Conservation (phyloP, 2,797 vertebrate genomes). For the Rhinella marina region DNA sequence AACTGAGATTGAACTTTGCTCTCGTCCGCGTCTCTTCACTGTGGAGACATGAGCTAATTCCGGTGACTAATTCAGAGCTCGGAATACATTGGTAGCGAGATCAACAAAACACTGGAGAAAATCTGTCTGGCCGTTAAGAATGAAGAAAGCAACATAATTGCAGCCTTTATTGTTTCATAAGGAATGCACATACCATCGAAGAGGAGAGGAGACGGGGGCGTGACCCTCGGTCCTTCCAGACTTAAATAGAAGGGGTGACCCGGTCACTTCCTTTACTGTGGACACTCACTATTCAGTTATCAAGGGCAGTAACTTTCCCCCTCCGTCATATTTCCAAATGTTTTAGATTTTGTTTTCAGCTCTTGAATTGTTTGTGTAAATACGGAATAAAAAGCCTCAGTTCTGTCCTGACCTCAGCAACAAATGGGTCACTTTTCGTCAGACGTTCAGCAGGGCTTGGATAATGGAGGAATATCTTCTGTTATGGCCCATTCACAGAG, state of each 20-base stretch:
- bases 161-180: not conserved
- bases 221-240: not conserved
- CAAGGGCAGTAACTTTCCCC: not conserved
- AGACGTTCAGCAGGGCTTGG: not conserved
- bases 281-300: constrained; percentile 7
- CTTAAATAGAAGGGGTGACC: not conserved
- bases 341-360: not conserved
- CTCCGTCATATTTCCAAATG: not conserved
- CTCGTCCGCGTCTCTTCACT: not conserved
- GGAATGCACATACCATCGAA: constrained; percentile 6
- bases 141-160: constrained; percentile 3
- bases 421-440: not conserved
- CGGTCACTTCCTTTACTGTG: not conserved
- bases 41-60: constrained; percentile 36
- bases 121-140: not conserved
- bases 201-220: not conserved
- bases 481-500: not conserved
- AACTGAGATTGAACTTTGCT: constrained; percentile 19
- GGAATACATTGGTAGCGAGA: constrained; percentile 5
- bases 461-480: not conserved
- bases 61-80: not conserved
- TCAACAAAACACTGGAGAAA: not conserved
- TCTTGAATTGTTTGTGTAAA: not conserved
- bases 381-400: not conserved
- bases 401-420: not conserved